A percentile compares a stretch with the other conserved stretches of the same genome.
These are phyloP conservation scores for Ypsolopha scabrella DNA, from an alignment of 2,888 invertebrate species.

Conservation along the genomic window DNA sequence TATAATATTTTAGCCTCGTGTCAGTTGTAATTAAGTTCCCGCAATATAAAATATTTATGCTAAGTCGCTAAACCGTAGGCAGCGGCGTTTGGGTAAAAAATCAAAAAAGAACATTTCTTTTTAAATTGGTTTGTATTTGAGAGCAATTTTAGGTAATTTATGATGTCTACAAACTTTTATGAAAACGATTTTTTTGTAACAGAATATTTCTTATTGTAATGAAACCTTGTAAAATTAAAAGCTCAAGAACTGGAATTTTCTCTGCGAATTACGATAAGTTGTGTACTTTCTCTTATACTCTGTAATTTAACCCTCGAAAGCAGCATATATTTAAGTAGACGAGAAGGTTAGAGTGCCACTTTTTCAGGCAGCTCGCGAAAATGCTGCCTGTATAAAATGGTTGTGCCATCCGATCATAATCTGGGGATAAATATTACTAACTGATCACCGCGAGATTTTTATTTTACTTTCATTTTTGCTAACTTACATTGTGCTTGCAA, in stretches of 20 bases:
- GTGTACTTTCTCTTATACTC: background rate
- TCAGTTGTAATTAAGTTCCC: constrained; percentile 18
- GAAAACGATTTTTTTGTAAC: background rate
- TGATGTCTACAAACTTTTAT: no score
- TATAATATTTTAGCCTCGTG: constrained; percentile 8
- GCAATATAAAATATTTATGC: constrained; percentile 25
- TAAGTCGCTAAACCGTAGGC: constrained; percentile 16
- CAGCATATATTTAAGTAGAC: background rate
- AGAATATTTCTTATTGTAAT: background rate
- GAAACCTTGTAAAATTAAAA: background rate
- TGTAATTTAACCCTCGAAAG: background rate
- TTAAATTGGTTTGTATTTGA: no score
- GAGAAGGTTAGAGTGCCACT: background rate
- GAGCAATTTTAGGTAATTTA: no score
- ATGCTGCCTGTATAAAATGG: no score
- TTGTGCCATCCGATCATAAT: no score
- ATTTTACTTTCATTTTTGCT: no score
- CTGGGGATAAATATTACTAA: no score
- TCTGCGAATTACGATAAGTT: no score
- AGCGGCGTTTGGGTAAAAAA: background rate
- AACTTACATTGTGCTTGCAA: no score
- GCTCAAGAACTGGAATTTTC: background rate
- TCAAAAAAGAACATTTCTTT: no score
- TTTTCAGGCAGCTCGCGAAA: background rate
- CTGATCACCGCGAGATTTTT: no score